phyloP scores from a whole-genome alignment of 1,140 invertebrate genomes.

The Maconellicoccus hirsutus region DNA sequence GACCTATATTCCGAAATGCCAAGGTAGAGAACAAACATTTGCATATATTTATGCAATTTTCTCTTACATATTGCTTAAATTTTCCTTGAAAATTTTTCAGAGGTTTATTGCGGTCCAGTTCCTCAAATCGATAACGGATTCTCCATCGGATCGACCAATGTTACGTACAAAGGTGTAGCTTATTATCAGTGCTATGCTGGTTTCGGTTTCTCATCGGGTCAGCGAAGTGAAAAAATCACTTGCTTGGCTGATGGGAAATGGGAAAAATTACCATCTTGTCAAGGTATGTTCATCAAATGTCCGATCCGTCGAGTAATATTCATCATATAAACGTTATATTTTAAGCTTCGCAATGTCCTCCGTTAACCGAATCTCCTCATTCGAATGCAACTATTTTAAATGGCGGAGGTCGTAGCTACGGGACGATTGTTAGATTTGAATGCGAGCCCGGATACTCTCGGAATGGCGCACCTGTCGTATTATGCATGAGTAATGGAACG shows the following conservation, averaged over 20 bases:
- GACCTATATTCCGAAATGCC: slow-evolving; percentile 85
- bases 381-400: slow-evolving; percentile 81
- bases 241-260: slow-evolving; percentile 78
- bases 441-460: slow-evolving; percentile 87
- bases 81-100: slow-evolving; percentile 37
- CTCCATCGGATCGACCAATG: slow-evolving; percentile 87
- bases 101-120: slow-evolving; percentile 92
- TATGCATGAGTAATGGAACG: slow-evolving; percentile 92
- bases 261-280: slow-evolving; percentile 80
- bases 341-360: slow-evolving; percentile 81
- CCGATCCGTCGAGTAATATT: no score
- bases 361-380: slow-evolving; percentile 73
- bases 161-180: slow-evolving; percentile 82
- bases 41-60: no score
- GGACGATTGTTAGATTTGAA: slow-evolving; percentile 87
- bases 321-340: slow-evolving; percentile 23
- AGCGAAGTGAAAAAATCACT: slow-evolving; percentile 77
- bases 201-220: slow-evolving; percentile 79
- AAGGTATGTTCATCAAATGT: slow-evolving; percentile 58
- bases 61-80: no score
- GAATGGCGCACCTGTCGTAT: slow-evolving; percentile 73
- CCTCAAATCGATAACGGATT: slow-evolving; percentile 96
- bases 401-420: slow-evolving; percentile 85
- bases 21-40: slow-evolving; percentile 58
- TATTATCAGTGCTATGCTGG: slow-evolving; percentile 95